These are phyloP conservation scores for Dendrocopos noguchii DNA, from an alignment of 2,113 vertebrate genomes.

Conservation along the genomic window DNA sequence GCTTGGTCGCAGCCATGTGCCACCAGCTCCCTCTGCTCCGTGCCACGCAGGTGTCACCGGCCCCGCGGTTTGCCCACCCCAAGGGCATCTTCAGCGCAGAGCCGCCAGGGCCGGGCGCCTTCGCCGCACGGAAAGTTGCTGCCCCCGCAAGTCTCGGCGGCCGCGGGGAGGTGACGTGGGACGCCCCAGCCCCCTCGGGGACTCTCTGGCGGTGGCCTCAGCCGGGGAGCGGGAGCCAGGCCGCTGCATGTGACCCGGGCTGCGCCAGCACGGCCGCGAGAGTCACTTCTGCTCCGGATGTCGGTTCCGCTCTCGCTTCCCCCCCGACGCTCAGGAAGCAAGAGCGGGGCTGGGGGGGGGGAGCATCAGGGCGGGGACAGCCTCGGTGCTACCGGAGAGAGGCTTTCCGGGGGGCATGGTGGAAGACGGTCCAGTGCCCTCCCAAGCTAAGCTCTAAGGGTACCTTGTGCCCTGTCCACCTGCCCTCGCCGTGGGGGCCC, in stretches of 20 bases:
- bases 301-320: neutral
- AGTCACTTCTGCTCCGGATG: slow-evolving; percentile 43
- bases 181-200: neutral
- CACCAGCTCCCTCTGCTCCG: neutral
- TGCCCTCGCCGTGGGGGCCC: neutral
- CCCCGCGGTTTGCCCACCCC: accelerated
- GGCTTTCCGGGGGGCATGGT: neutral
- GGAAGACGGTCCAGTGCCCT: accelerated
- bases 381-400: neutral
- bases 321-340: slow-evolving; percentile 9
- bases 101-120: accelerated
- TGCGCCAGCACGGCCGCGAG: neutral
- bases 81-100: accelerated
- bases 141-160: neutral
- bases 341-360: neutral
- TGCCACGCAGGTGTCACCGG: neutral
- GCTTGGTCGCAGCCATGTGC: neutral
- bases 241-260: neutral
- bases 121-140: accelerated
- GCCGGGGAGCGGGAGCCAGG: neutral
- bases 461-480: too few relatives aligned
- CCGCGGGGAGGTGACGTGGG: neutral
- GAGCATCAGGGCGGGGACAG: neutral
- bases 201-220: neutral
- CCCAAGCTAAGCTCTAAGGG: accelerated